A percentile compares a stretch with the other conserved stretches of the same genome.
phyloP scores from a whole-genome alignment of 1,140 invertebrate genomes.

The Orussus abietinus region DNA sequence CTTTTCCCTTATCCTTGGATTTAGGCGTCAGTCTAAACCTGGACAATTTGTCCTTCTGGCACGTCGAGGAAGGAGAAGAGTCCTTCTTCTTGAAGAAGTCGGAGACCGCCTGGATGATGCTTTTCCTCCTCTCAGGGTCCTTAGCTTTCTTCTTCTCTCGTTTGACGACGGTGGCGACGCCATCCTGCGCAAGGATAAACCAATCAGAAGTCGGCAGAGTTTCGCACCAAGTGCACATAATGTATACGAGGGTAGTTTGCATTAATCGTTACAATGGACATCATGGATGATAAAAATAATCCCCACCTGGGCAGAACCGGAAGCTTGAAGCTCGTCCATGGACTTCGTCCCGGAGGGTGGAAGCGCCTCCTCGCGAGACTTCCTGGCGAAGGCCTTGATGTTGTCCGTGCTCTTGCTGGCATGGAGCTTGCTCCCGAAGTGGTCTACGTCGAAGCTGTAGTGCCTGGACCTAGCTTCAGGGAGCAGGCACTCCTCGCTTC shows the following conservation, averaged over 20 bases:
- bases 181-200: no score
- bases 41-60: constrained; percentile 56
- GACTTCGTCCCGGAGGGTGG: constrained; percentile 39
- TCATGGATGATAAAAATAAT: no score
- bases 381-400: constrained; percentile 35
- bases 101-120: constrained; percentile 79
- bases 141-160: constrained; percentile 53
- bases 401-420: constrained; percentile 51
- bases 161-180: constrained; percentile 19
- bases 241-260: no score
- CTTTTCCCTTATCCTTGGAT: constrained; percentile 68
- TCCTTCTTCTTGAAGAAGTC: constrained; percentile 72
- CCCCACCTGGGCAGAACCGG: constrained; percentile 15
- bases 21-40: constrained; percentile 63
- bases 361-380: constrained; percentile 26
- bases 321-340: constrained; percentile 39
- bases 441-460: constrained; percentile 34
- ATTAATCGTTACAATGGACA: background rate
- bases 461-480: constrained; percentile 38
- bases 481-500: constrained; percentile 32
- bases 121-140: constrained; percentile 71
- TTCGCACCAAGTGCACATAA: no score
- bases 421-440: constrained; percentile 31
- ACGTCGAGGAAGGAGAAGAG: constrained; percentile 41
- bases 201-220: no score